Conservation (phyloP, 2,797 vertebrate species). For the Semotilus atromaculatus region DNA sequence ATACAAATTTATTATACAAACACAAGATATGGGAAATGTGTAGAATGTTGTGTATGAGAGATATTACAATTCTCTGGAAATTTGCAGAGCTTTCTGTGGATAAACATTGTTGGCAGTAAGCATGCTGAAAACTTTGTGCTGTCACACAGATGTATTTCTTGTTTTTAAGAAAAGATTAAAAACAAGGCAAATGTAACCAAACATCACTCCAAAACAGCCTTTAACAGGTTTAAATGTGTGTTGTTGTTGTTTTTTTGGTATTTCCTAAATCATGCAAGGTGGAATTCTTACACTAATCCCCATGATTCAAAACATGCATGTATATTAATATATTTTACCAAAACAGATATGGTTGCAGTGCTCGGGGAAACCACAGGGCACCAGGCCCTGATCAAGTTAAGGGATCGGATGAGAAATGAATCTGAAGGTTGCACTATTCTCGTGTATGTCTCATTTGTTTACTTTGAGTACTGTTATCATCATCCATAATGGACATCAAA, state of each 20-base stretch:
- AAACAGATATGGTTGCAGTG: slow-evolving; percentile 96
- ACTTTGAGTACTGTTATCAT: neutral
- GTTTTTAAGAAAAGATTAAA: neutral
- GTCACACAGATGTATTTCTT: no score
- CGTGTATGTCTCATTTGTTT: slow-evolving; percentile 75
- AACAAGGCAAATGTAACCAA: neutral
- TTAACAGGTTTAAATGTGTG: neutral
- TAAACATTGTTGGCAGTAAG: neutral
- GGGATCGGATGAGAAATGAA: slow-evolving; percentile 87
- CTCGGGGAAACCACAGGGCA: slow-evolving; percentile 93
- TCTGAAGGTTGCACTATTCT: slow-evolving; percentile 88
- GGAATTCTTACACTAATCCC: slow-evolving; percentile 3
- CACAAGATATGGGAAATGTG: neutral
- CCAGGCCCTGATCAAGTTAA: slow-evolving; percentile 80
- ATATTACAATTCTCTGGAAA: neutral
- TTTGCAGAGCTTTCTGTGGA: neutral
- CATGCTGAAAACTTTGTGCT: neutral
- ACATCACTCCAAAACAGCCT: neutral
- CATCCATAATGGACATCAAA: neutral
- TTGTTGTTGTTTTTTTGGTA: neutral
- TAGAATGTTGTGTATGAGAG: neutral
- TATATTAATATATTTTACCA: slow-evolving; percentile 47
- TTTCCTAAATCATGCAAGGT: neutral
- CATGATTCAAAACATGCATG: neutral
- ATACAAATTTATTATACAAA: neutral